Evolutionary conservation across 2,888 invertebrate species (phyloP).

Genomic region (Amphiduros pacificus): DNA sequence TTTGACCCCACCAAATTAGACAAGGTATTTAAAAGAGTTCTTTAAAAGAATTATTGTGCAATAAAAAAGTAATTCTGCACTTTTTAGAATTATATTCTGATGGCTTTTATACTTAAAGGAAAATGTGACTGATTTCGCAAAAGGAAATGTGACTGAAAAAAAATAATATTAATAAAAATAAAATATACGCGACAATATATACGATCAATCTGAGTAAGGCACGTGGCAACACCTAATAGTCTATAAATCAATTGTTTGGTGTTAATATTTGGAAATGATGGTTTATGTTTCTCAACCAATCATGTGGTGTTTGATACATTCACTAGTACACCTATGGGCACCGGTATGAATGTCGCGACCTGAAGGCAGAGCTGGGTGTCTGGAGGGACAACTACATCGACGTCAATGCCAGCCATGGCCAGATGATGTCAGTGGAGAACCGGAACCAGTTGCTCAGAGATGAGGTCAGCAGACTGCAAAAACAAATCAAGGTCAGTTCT

Average conservation of each 20-base stretch:
- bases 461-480: constrained; percentile 20
- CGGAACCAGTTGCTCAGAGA: constrained; percentile 45
- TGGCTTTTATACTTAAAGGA: no score
- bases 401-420: constrained; percentile 11
- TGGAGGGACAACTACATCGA: constrained; percentile 26
- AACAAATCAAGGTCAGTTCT: neutral
- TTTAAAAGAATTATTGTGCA: no score
- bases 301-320: neutral
- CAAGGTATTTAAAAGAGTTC: no score
- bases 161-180: no score
- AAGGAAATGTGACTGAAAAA: no score
- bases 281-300: neutral
- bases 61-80: no score
- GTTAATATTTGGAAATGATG: neutral
- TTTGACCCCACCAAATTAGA: constrained; percentile 46
- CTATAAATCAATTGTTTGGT: neutral
- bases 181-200: no score
- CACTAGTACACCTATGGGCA: constrained; percentile 1
- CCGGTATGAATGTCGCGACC: constrained; percentile 13
- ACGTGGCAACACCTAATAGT: neutral
- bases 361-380: constrained; percentile 20
- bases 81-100: no score
- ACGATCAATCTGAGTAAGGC: no score
- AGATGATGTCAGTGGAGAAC: no score
- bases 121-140: no score